Conservation (phyloP, 2,888 invertebrate genomes). For the Cistogaster globosa region DNA sequence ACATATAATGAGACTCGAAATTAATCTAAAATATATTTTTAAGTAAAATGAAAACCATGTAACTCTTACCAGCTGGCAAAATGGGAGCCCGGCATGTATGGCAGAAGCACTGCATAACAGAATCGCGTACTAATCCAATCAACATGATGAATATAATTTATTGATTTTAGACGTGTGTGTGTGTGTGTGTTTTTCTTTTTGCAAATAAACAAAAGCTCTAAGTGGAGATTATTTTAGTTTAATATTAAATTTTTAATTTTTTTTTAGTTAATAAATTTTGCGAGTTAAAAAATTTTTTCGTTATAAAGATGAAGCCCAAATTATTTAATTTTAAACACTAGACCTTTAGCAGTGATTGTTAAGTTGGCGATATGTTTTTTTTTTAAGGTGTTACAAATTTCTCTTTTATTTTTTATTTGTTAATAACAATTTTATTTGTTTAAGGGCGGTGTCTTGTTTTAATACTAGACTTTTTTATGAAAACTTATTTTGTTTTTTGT, state of each 20-base stretch:
- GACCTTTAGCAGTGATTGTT: slow-evolving; percentile 41
- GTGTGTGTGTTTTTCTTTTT: slow-evolving; percentile 34
- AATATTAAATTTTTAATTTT: not conserved
- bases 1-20: slow-evolving; percentile 29
- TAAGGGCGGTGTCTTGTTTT: slow-evolving; percentile 67
- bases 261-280: not conserved
- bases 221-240: slow-evolving; percentile 9
- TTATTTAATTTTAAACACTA: slow-evolving; percentile 17
- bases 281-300: not conserved
- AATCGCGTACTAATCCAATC: slow-evolving; percentile 95
- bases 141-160: slow-evolving; percentile 85
- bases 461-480: slow-evolving; percentile 52
- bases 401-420: slow-evolving; percentile 14
- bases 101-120: slow-evolving; percentile 96
- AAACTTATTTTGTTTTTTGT: not conserved
- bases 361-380: slow-evolving; percentile 50
- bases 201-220: slow-evolving; percentile 3
- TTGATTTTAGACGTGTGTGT: slow-evolving; percentile 74
- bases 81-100: slow-evolving; percentile 94
- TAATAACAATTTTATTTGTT: not conserved
- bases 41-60: slow-evolving; percentile 25
- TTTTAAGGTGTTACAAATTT: slow-evolving; percentile 35
- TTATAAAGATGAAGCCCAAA: slow-evolving; percentile 10
- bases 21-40: slow-evolving; percentile 44
- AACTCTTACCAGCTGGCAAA: slow-evolving; percentile 88